A percentile compares a stretch with the other conserved stretches of the same genome.
Evolutionary conservation across 2,797 vertebrate genomes (phyloP).

Genomic region (Rhynchotus rufescens): DNA sequence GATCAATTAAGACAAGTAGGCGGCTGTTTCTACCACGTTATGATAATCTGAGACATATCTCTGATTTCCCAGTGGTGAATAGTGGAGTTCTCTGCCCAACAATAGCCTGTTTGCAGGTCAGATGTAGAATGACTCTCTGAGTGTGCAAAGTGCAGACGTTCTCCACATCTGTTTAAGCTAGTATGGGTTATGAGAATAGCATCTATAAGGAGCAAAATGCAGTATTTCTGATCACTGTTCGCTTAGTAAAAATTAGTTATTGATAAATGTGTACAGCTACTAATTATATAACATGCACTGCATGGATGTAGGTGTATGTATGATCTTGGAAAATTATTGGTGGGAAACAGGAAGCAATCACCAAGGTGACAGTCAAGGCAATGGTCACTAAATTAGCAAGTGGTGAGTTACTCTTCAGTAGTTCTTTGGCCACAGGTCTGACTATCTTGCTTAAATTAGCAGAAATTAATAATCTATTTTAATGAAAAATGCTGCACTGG

Average conservation of each 20-base stretch:
- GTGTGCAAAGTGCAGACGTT: constrained; percentile 86
- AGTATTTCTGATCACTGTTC: constrained; percentile 39
- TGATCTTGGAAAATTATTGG: constrained; percentile 64
- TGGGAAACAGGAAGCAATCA: constrained; percentile 68
- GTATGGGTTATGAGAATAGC: neutral
- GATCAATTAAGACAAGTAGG: constrained; percentile 99
- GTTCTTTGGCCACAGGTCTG: constrained; percentile 69
- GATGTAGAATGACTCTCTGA: constrained; percentile 68
- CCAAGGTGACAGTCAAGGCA: constrained; percentile 70
- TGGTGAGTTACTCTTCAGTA: constrained; percentile 69
- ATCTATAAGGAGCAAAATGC: neutral
- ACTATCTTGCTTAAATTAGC: constrained; percentile 69
- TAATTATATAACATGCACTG: constrained; percentile 72
- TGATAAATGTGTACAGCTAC: constrained; percentile 40
- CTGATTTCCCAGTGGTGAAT: constrained; percentile 86
- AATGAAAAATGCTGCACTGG: constrained; percentile 73
- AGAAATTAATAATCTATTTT: constrained; percentile 72
- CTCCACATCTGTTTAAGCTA: constrained; percentile 33
- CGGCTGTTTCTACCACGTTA: constrained; percentile 92
- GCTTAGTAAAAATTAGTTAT: constrained; percentile 51
- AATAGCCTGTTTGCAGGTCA: constrained; percentile 69
- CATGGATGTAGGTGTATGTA: constrained; percentile 71
- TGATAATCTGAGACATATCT: constrained; percentile 85
- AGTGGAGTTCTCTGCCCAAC: constrained; percentile 81
- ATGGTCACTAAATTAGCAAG: constrained; percentile 71